Conservation (phyloP, 1,140 invertebrate species). For the Babylonia areolata region DNA sequence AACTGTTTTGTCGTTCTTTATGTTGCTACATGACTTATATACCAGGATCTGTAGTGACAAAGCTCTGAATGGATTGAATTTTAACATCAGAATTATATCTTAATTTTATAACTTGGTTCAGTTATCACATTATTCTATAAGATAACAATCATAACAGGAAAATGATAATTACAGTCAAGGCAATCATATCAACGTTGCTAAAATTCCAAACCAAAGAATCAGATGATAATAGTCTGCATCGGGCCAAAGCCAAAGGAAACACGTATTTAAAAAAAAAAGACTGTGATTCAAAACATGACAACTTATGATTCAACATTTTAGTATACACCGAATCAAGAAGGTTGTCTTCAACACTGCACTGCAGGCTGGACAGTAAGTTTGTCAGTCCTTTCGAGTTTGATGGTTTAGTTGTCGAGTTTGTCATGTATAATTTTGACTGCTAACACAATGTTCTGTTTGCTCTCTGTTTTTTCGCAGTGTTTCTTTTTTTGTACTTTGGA, state of each 20-base stretch:
- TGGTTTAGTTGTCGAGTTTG: background rate
- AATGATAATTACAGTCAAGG: background rate
- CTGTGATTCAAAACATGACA: background rate
- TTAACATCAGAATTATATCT: background rate
- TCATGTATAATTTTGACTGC: background rate
- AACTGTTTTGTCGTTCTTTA: background rate
- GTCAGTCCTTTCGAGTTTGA: too few relatives aligned
- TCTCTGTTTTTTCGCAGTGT: background rate
- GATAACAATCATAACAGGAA: background rate
- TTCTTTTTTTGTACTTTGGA: background rate
- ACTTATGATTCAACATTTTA: background rate
- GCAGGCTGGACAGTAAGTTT: too few relatives aligned
- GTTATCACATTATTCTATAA: background rate
- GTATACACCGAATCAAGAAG: too few relatives aligned
- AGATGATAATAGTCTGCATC: background rate
- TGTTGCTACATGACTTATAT: background rate
- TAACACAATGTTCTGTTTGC: too few relatives aligned
- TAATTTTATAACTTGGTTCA: background rate
- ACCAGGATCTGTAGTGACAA: too few relatives aligned
- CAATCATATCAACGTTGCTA: background rate
- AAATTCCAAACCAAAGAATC: background rate
- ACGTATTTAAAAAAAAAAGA: too few relatives aligned
- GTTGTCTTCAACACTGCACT: too few relatives aligned
- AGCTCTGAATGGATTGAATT: too few relatives aligned
- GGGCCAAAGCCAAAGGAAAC: background rate